Evolutionary conservation across 2,888 invertebrate genomes (phyloP).

Genomic region (Bruchidius siliquastri): DNA sequence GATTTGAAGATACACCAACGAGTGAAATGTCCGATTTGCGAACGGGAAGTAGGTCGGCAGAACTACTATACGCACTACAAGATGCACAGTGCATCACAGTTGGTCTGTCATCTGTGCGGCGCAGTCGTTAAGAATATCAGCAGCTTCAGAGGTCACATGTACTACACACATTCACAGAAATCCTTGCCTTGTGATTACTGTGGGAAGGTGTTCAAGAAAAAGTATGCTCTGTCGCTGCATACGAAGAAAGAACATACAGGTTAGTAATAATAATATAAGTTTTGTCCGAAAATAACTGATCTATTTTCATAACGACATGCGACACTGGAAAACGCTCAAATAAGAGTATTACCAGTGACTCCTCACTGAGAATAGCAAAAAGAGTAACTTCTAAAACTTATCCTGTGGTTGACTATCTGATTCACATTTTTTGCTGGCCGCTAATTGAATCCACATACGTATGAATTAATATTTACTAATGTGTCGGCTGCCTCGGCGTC

Average conservation of each 20-base stretch:
- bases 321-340: too few relatives aligned
- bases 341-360: too few relatives aligned
- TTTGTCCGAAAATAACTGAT: too few relatives aligned
- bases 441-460: too few relatives aligned
- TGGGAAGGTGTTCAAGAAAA: conserved; percentile 27
- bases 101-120: conserved; percentile 37
- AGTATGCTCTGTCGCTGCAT: conserved; percentile 29
- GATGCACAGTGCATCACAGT: not conserved
- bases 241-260: conserved; percentile 15
- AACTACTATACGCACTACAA: not conserved
- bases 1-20: not conserved
- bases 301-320: too few relatives aligned
- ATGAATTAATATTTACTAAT: too few relatives aligned
- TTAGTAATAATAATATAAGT: not conserved
- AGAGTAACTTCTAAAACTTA: too few relatives aligned
- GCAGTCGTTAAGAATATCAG: conserved; percentile 35
- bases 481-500: too few relatives aligned
- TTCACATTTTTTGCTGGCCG: too few relatives aligned
- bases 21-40: not conserved
- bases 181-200: conserved; percentile 22
- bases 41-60: not conserved
- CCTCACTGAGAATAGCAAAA: too few relatives aligned
- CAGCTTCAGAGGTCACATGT: conserved; percentile 29
- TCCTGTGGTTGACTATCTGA: too few relatives aligned
- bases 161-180: conserved; percentile 28